phyloP scores from a whole-genome alignment of 1,140 invertebrate species.

The Anastatus disparis region DNA sequence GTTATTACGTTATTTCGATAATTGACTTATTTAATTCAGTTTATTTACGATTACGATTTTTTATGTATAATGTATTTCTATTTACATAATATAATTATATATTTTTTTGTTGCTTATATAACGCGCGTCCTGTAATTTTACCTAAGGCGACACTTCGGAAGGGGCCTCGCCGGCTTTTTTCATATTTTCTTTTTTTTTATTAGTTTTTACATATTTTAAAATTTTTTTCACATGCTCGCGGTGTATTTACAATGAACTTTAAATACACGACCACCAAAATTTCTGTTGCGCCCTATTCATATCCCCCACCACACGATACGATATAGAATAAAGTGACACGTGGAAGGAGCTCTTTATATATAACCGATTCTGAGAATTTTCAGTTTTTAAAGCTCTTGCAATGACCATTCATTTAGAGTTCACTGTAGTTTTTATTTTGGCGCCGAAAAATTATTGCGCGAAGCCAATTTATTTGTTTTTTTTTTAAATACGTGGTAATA shows the following conservation, averaged over 20 bases:
- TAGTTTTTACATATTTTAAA: neutral
- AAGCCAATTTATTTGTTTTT: no score
- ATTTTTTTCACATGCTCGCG: neutral
- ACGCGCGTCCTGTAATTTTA: constrained; percentile 38
- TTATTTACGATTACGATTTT: constrained; percentile 29
- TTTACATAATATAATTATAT: constrained; percentile 34
- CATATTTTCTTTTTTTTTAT: neutral
- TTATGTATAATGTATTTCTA: constrained; percentile 25
- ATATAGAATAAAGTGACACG: no score
- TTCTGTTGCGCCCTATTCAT: no score
- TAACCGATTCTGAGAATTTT: no score
- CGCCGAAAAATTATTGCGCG: constrained; percentile 30
- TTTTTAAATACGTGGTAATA: constrained; percentile 9
- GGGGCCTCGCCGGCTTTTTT: constrained; percentile 30
- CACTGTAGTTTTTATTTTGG: constrained; percentile 7
- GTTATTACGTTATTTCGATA: constrained; percentile 26
- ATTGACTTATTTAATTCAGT: constrained; percentile 42
- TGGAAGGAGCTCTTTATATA: no score
- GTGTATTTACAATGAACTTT: no score
- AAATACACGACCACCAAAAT: no score
- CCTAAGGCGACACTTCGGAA: constrained; percentile 40
- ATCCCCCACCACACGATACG: no score
- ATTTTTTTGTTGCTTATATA: constrained; percentile 16
- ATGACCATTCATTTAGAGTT: no score
- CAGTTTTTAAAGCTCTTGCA: no score